Conservation (phyloP, 2,888 invertebrate species). For the Amiota minor region DNA sequence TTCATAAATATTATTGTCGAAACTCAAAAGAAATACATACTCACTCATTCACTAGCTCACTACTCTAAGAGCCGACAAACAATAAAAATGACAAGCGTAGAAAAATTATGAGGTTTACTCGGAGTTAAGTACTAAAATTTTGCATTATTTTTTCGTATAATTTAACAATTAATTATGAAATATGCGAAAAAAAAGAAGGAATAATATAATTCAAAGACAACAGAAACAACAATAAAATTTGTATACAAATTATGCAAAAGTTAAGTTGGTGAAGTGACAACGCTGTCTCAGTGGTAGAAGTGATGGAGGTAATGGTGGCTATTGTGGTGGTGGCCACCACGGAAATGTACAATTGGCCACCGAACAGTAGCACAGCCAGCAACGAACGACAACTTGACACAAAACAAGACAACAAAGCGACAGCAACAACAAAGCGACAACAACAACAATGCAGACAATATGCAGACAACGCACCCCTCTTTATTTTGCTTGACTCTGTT, state of each 20-base stretch:
- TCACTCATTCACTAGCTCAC: neutral
- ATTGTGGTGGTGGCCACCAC: neutral
- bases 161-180: conserved; percentile 67
- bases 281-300: too few species aligned
- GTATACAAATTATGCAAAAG: conserved; percentile 31
- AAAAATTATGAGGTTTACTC: conserved; percentile 52
- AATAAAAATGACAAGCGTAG: conserved; percentile 50
- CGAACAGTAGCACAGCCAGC: conserved; percentile 33
- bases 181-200: conserved; percentile 45
- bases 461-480: neutral
- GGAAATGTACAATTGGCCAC: conserved; percentile 19
- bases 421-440: conserved; percentile 21
- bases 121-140: conserved; percentile 44
- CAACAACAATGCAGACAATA: conserved; percentile 9
- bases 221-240: conserved; percentile 44
- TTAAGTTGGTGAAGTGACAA: neutral
- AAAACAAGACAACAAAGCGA: conserved; percentile 29
- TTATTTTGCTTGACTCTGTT: too few species aligned
- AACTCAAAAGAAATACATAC: neutral
- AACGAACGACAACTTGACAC: conserved; percentile 35
- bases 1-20: conserved; percentile 40
- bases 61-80: conserved; percentile 39
- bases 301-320: neutral
- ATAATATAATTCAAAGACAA: conserved; percentile 38
- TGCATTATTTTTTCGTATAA: conserved; percentile 50